Percentiles rank a stretch among this genome's conserved stretches.
These are phyloP conservation scores for Trichopoda pennipes DNA, from an alignment of 2,888 invertebrate genomes.

Conservation along the genomic window DNA sequence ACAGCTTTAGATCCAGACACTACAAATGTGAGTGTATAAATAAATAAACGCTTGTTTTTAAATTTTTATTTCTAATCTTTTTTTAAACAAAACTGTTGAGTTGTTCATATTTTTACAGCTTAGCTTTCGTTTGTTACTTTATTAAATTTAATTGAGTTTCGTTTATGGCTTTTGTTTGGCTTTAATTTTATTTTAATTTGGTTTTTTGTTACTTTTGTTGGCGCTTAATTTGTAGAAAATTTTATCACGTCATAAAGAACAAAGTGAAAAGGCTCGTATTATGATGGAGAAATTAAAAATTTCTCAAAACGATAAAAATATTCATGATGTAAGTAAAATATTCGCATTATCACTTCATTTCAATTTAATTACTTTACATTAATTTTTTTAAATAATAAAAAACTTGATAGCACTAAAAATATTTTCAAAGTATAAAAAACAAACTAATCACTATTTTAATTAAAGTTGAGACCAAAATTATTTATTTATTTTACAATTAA, in stretches of 20 bases:
- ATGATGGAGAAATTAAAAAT: constrained; percentile 81
- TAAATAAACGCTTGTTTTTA: no score
- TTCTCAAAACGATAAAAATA: constrained; percentile 75
- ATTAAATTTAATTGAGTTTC: constrained; percentile 44
- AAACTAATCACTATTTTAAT: no score
- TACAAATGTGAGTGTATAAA: constrained; percentile 80
- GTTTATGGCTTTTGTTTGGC: constrained; percentile 61
- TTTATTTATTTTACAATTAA: not conserved
- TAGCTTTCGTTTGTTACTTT: constrained; percentile 18
- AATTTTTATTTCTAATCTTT: constrained; percentile 21
- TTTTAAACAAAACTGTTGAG: constrained; percentile 29
- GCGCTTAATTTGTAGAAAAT: constrained; percentile 79
- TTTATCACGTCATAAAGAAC: constrained; percentile 81
- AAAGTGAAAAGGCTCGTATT: constrained; percentile 81
- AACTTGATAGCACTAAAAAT: not conserved
- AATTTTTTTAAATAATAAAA: not conserved
- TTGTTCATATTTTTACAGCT: constrained; percentile 46
- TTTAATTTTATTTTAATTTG: constrained; percentile 68
- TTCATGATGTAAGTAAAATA: constrained; percentile 79
- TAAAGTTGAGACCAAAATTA: no score
- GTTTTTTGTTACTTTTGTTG: constrained; percentile 69
- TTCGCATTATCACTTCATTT: constrained; percentile 44
- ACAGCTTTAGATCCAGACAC: constrained; percentile 81
- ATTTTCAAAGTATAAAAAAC: no score
- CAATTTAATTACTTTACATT: not conserved